These are phyloP conservation scores for Melanogrammus aeglefinus DNA, from an alignment of 2,797 vertebrate genomes.

Conservation along the genomic window DNA sequence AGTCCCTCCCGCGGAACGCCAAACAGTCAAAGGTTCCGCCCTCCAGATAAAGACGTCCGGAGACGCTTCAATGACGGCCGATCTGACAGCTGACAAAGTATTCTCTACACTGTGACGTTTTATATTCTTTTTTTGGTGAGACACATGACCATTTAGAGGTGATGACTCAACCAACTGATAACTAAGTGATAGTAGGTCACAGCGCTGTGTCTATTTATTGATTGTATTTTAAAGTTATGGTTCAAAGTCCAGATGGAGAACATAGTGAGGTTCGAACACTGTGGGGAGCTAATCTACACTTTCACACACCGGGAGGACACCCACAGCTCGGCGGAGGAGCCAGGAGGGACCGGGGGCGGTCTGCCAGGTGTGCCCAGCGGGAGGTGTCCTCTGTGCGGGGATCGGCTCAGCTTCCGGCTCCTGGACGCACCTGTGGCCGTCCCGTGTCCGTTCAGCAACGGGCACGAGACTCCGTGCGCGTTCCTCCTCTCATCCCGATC, in stretches of 20 bases:
- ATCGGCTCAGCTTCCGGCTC: constrained; percentile 31
- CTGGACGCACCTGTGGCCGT: constrained; percentile 58
- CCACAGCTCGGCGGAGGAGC: background rate
- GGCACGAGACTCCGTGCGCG: constrained; percentile 42
- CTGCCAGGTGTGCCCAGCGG: background rate
- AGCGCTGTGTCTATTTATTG: background rate
- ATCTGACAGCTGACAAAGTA: too few species aligned
- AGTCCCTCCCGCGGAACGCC: constrained; percentile 28
- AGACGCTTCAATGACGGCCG: too few species aligned
- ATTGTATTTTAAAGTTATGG: background rate
- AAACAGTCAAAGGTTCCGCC: background rate
- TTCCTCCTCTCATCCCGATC: constrained; percentile 48
- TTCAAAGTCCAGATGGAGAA: constrained; percentile 40
- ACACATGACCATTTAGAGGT: background rate
- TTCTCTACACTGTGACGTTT: too few species aligned
- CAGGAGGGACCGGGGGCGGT: background rate
- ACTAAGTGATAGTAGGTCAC: background rate
- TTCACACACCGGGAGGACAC: constrained; percentile 10
- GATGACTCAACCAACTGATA: too few species aligned
- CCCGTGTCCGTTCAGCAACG: constrained; percentile 46
- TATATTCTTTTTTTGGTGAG: background rate
- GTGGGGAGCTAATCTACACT: constrained; percentile 45
- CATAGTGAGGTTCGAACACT: constrained; percentile 53
- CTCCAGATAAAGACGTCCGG: background rate
- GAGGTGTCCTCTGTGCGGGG: constrained; percentile 51